These are phyloP conservation scores for Teleogryllus oceanicus DNA, from an alignment of 2,888 invertebrate species.

Conservation along the genomic window DNA sequence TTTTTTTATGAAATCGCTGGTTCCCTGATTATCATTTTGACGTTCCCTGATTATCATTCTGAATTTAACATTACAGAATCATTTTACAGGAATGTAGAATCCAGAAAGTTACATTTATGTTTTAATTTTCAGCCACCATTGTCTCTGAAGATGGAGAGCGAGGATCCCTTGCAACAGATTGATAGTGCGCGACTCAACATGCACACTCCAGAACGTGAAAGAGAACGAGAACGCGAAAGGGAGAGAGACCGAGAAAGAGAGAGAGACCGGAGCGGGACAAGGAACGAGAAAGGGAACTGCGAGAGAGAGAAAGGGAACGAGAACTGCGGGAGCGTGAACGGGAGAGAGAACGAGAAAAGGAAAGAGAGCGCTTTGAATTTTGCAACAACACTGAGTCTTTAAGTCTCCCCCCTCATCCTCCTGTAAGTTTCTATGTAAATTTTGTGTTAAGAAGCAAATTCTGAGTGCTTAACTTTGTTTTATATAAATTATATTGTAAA, in stretches of 20 bases:
- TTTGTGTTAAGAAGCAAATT: no score
- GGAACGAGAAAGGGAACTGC: conserved; percentile 28
- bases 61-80: no score
- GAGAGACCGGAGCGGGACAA: conserved; percentile 24
- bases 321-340: conserved; percentile 35
- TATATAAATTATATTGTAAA: no score
- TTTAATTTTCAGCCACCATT: conserved; percentile 29
- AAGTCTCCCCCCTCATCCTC: conserved; percentile 40
- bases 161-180: conserved; percentile 32
- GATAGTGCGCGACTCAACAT: conserved; percentile 31
- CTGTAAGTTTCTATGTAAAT: conserved; percentile 37
- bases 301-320: conserved; percentile 30
- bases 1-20: no score
- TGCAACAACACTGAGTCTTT: conserved; percentile 40
- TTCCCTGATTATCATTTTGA: no score
- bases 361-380: conserved; percentile 40
- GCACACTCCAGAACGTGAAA: conserved; percentile 32
- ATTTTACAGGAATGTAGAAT: neutral
- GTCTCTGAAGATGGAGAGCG: conserved; percentile 34
- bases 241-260: conserved; percentile 34
- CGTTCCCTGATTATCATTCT: no score
- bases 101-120: neutral
- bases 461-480: no score
- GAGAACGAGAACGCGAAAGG: conserved; percentile 38
- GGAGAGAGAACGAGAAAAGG: conserved; percentile 29